Evolutionary conservation across 2,113 vertebrate species (phyloP).

Genomic region (Hipposideros armiger): DNA sequence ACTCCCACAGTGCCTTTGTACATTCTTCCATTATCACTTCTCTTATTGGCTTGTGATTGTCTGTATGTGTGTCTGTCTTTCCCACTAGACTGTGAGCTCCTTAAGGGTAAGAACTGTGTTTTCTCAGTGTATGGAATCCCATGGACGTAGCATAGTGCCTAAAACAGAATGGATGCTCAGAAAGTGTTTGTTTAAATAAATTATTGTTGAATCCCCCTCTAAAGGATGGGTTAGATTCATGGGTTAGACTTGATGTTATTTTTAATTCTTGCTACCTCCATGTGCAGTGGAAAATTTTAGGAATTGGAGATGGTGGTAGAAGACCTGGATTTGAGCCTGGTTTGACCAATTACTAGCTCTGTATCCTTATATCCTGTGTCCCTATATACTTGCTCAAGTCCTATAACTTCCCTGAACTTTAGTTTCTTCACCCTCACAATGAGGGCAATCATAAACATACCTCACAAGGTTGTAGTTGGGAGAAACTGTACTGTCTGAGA

Average conservation of each 20-base stretch:
- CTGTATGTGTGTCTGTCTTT: not conserved
- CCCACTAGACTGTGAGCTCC: not conserved
- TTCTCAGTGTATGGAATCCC: not conserved
- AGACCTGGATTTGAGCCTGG: not conserved
- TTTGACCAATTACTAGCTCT: not conserved
- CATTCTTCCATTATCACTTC: not conserved
- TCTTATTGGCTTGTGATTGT: slow-evolving; percentile 28
- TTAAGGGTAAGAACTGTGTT: not conserved
- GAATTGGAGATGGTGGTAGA: not conserved
- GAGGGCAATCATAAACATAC: not conserved
- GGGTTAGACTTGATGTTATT: not conserved
- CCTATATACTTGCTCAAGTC: not conserved
- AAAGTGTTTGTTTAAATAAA: slow-evolving; percentile 44
- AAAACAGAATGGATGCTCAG: not conserved
- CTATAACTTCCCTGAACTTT: not conserved
- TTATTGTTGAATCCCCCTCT: not conserved
- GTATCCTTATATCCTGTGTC: not conserved
- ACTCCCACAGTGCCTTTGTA: not conserved
- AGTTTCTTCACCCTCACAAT: not conserved
- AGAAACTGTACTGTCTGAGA: slow-evolving; percentile 24
- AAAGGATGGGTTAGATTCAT: not conserved
- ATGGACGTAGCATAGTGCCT: not conserved
- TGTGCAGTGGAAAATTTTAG: not conserved
- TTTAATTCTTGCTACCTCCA: not conserved
- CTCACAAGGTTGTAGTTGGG: not conserved